phyloP scores from a whole-genome alignment of 2,888 invertebrate species.

The Drosophila yooni region DNA sequence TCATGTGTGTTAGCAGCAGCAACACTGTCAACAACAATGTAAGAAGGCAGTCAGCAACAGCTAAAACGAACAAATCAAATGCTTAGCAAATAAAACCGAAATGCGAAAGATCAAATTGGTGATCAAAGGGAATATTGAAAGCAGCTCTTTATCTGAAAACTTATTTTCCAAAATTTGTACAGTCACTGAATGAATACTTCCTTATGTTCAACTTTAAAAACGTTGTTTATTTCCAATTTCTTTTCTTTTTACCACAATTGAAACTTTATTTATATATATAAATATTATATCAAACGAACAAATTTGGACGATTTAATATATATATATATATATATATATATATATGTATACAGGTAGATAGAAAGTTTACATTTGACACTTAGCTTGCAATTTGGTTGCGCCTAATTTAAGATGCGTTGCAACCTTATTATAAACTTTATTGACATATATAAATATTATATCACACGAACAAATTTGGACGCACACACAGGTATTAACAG shows the following conservation, averaged over 20 bases:
- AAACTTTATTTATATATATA: neutral
- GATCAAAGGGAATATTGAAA: neutral
- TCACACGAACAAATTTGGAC: neutral
- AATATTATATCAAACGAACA: neutral
- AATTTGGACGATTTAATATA: neutral
- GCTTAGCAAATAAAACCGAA: neutral
- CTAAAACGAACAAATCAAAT: constrained; percentile 18
- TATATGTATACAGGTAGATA: neutral
- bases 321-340: neutral
- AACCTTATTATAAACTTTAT: neutral
- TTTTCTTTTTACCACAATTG: neutral
- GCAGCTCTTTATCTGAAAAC: neutral
- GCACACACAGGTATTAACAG: neutral
- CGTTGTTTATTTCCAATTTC: neutral
- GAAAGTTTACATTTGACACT: neutral
- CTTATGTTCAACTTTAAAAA: neutral
- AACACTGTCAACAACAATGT: constrained; percentile 41
- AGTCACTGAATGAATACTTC: neutral
- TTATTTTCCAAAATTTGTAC: neutral
- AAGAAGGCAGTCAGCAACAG: constrained; percentile 34
- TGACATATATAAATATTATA: neutral
- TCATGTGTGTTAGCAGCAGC: constrained; percentile 64
- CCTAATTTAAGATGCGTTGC: neutral
- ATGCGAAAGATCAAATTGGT: neutral
- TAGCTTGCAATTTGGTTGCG: neutral